Conservation (phyloP, 1,140 invertebrate genomes). For the Ceratitis capitata region DNA sequence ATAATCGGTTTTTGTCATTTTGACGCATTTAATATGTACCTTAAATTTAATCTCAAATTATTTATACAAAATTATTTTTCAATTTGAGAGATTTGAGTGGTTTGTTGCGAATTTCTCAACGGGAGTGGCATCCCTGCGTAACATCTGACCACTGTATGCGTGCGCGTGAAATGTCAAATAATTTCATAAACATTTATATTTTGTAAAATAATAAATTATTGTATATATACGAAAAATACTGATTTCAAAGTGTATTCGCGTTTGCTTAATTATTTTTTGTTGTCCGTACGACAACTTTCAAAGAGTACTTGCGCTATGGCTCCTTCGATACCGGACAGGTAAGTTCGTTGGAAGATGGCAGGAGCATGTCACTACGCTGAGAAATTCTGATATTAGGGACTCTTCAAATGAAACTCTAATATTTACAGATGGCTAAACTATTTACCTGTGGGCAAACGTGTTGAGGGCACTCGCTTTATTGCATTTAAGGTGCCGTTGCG, state of each 20-base stretch:
- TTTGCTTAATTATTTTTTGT: neutral
- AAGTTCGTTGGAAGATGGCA: too few species aligned
- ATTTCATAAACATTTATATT: neutral
- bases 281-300: neutral
- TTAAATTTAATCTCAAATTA: neutral
- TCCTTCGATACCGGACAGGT: constrained; percentile 40
- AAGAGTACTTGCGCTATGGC: neutral
- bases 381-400: neutral
- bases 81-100: neutral
- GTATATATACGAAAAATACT: neutral
- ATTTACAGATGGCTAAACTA: constrained; percentile 77
- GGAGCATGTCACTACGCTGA: neutral
- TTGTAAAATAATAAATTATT: neutral
- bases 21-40: too few species aligned
- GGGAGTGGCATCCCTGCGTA: neutral
- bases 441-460: constrained; percentile 71
- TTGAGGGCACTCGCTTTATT: constrained; percentile 76
- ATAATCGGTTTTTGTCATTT: neutral
- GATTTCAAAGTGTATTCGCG: neutral
- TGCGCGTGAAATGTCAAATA: neutral
- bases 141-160: neutral
- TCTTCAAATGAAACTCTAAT: neutral
- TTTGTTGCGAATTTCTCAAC: neutral
- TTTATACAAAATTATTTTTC: neutral
- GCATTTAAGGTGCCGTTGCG: constrained; percentile 83